Percentiles rank a stretch among this genome's conserved stretches.
These are phyloP conservation scores for Choreutis nemorana DNA, from an alignment of 2,888 invertebrate species.

Conservation along the genomic window DNA sequence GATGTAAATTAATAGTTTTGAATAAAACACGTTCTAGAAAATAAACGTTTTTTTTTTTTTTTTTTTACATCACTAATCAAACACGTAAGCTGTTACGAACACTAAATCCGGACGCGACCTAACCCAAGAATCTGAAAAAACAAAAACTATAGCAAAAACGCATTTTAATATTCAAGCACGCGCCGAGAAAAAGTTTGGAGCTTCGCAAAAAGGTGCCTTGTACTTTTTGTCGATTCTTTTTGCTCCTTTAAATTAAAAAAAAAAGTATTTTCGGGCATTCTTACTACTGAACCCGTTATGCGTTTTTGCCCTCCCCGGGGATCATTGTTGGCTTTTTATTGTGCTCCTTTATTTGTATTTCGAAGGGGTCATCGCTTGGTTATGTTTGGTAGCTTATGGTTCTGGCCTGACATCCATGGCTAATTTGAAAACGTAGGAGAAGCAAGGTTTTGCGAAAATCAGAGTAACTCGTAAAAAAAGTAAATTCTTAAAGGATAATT, in stretches of 20 bases:
- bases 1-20: too few species aligned
- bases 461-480: too few species aligned
- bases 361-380: too few species aligned
- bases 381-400: too few species aligned
- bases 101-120: constrained; percentile 26
- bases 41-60: too few species aligned
- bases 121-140: constrained; percentile 30
- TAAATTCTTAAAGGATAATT: too few species aligned
- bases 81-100: background rate
- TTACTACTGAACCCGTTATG: constrained; percentile 46
- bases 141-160: constrained; percentile 36
- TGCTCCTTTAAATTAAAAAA: constrained; percentile 51
- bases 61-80: background rate
- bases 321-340: constrained; percentile 27
- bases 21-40: too few species aligned
- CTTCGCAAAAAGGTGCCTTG: constrained; percentile 56
- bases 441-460: too few species aligned
- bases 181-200: constrained; percentile 50
- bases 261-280: constrained; percentile 24
- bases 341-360: constrained; percentile 21
- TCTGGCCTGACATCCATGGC: too few species aligned
- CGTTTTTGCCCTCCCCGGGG: constrained; percentile 37
- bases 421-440: too few species aligned
- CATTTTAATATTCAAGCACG: constrained; percentile 48
- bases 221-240: constrained; percentile 40